Base-by-base conservation (phyloP, 2,113 vertebrate genomes). In the Malurus alboscapulatus region DNA sequence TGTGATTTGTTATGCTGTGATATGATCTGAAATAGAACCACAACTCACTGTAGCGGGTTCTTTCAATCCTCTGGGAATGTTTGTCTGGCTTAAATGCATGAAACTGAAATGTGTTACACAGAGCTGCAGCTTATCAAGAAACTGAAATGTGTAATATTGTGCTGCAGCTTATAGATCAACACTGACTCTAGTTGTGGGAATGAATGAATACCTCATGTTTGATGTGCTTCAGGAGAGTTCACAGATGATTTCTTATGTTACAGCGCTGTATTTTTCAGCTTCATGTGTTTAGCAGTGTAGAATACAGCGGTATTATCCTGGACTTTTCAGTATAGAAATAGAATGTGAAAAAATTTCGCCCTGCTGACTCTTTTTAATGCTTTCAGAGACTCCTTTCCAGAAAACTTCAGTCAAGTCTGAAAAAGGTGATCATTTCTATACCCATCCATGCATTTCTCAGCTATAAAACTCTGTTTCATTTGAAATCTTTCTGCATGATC, bases 91-190 rank as follows among this genome's bases (percentile, higher is more conserved):
- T 92, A 95, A 96, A 82, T 71, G 62, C 73, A 90, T 89, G 84
- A 92, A 94, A 77, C 45, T 88, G 87, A 88, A 93, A 94, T 90
- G 92, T 94, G 94, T 95, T 90, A 87, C 90, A 83, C 57, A 94
- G 87, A 92, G 69, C 79, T 88, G 67, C 83, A 96, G 93, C 87
- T 96, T 96, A 88, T 89, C 72, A 78, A 90, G 85, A 90, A 94
- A 90, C 45, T 38, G 65, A 93, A 93, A 94, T 91, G 91, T 88
- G 90, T 92, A 95, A 83, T 85, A 75, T 44, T 94, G 85, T 91
- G 71, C 71, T 95, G 63, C 90, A 96, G 94, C 82, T 96, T 95
- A 83, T 91, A 95, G 88, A 96, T 95, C 96, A 94, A 88, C 82
- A 32, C 72, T 94, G 93, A 78, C 90, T 91, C 66, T 67, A 42